These are phyloP conservation scores for Noctuana brunneofusca DNA, from an alignment of 2,888 invertebrate species.

Conservation along the genomic window DNA sequence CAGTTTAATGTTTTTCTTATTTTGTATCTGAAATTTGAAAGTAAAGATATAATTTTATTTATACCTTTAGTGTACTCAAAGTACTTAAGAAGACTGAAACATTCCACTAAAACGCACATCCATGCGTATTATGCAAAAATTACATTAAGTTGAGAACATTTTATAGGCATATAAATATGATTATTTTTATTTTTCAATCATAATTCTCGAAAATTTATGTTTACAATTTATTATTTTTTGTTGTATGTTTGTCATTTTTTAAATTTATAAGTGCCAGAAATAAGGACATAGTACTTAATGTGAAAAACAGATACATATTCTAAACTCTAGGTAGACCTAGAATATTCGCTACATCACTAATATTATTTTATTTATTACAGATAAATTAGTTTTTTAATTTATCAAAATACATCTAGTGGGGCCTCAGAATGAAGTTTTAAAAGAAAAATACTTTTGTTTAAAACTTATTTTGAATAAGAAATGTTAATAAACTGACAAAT, in stretches of 20 bases:
- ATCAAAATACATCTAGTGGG: no score
- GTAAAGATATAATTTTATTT: slow-evolving; percentile 26
- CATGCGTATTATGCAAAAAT: slow-evolving; percentile 15
- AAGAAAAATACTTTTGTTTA: no score
- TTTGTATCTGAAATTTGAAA: not conserved
- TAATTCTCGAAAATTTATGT: not conserved
- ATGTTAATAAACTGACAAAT: no score
- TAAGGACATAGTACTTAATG: slow-evolving; percentile 27
- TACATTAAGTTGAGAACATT: slow-evolving; percentile 14
- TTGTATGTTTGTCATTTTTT: slow-evolving; percentile 2
- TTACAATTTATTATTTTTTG: not conserved
- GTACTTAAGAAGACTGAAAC: slow-evolving; percentile 75
- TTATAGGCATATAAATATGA: not conserved
- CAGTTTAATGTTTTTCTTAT: not conserved
- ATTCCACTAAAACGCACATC: slow-evolving; percentile 58
- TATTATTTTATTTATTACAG: no score
- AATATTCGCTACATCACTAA: no score
- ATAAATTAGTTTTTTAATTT: no score
- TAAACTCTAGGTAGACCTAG: not conserved
- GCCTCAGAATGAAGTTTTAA: no score
- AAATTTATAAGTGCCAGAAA: slow-evolving; percentile 21
- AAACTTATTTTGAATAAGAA: no score
- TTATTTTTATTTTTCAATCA: not conserved
- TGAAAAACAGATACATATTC: not conserved
- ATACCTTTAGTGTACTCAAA: slow-evolving; percentile 42